Evolutionary conservation across 2,888 invertebrate species (phyloP).

Genomic region (Torymus texanus): DNA sequence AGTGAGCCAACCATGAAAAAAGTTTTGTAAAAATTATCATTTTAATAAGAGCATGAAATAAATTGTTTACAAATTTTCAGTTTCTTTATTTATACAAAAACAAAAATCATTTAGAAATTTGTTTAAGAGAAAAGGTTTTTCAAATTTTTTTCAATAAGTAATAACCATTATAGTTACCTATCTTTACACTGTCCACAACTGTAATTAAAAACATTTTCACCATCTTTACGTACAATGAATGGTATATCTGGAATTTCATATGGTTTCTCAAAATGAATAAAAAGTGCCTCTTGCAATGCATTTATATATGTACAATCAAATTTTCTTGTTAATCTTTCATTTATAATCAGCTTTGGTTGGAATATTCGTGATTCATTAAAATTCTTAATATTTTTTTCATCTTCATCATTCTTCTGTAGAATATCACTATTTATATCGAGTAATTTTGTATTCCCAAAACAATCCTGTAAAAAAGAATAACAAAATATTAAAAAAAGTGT

Average conservation of each 20-base stretch:
- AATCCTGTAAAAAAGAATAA: too few relatives aligned
- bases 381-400: conserved; percentile 3
- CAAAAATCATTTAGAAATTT: too few relatives aligned
- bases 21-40: too few relatives aligned
- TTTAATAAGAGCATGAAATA: too few relatives aligned
- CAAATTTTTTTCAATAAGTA: too few relatives aligned
- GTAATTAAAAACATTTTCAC: conserved; percentile 58
- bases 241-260: conserved; percentile 66
- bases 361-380: conserved; percentile 5
- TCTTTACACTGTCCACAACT: conserved; percentile 69
- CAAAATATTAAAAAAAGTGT: too few relatives aligned
- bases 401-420: not conserved
- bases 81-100: too few relatives aligned
- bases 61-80: too few relatives aligned
- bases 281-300: conserved; percentile 66
- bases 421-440: not conserved
- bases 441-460: too few relatives aligned
- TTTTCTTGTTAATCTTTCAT: conserved; percentile 61
- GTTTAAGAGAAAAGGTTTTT: too few relatives aligned
- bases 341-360: conserved; percentile 64
- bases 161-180: conserved; percentile 63
- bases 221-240: conserved; percentile 56
- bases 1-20: too few relatives aligned
- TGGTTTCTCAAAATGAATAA: conserved; percentile 61
- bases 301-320: conserved; percentile 65